Evolutionary conservation across 2,113 vertebrate genomes (phyloP).

Genomic region (Petromus typicus): DNA sequence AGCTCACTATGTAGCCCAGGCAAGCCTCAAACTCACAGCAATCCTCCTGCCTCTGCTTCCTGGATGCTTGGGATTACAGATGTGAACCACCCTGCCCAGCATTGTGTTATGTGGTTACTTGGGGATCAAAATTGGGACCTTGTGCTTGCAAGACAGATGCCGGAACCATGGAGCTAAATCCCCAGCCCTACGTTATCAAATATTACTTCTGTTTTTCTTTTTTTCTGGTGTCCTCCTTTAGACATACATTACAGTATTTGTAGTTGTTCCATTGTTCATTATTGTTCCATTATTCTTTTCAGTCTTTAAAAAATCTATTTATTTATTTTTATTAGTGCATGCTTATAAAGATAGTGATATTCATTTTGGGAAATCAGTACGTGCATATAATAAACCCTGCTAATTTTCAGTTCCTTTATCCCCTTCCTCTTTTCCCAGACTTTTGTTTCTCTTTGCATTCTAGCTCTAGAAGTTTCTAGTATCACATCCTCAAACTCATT

Average conservation of each 20-base stretch:
- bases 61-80: too few relatives aligned
- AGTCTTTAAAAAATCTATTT: background rate
- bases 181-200: background rate
- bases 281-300: background rate
- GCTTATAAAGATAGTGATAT: background rate
- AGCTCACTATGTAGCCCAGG: too few relatives aligned
- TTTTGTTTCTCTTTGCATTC: background rate
- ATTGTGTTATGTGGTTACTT: too few relatives aligned
- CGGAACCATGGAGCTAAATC: too few relatives aligned
- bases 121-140: too few relatives aligned
- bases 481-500: background rate
- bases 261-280: background rate
- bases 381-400: background rate
- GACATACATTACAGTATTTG: background rate
- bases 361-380: background rate
- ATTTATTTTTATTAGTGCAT: background rate
- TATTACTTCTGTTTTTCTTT: too few relatives aligned
- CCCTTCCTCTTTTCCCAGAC: too few relatives aligned
- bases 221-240: background rate
- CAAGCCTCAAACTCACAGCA: too few relatives aligned
- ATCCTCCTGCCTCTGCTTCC: too few relatives aligned
- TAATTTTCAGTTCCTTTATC: background rate
- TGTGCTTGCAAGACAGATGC: too few relatives aligned
- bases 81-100: too few relatives aligned
- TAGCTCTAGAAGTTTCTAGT: background rate